These are phyloP conservation scores for Sebastes oblongus DNA, from an alignment of 2,797 vertebrate species.

Conservation along the genomic window DNA sequence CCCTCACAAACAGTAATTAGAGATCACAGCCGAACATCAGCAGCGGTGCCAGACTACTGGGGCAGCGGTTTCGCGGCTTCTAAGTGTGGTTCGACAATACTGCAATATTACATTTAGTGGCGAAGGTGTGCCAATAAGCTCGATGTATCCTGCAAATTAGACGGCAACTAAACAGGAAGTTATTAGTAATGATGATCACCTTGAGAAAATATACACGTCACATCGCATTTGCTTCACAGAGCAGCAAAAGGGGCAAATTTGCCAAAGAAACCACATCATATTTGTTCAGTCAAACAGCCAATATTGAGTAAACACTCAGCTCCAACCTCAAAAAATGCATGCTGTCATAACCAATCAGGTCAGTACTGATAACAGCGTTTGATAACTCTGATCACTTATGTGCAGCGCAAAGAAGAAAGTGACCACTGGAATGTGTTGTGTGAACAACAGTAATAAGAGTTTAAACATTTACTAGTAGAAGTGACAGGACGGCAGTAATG, in stretches of 20 bases:
- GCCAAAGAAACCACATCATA: neutral
- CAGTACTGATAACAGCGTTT: conserved; percentile 32
- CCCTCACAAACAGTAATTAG: conserved; percentile 60
- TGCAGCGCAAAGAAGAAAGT: conserved; percentile 35
- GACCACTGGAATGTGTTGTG: conserved; percentile 22
- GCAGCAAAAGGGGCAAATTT: neutral
- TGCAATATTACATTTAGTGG: neutral
- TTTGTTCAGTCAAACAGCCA: neutral
- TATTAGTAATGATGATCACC: neutral
- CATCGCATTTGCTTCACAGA: neutral
- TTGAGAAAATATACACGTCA: neutral
- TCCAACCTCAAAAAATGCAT: conserved; percentile 4
- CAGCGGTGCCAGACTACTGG: conserved; percentile 22
- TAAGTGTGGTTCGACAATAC: conserved; percentile 31
- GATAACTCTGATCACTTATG: conserved; percentile 17
- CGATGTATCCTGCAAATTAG: conserved; percentile 10
- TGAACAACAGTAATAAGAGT: conserved; percentile 32
- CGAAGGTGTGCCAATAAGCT: conserved; percentile 10
- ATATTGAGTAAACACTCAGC: neutral
- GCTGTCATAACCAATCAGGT: conserved; percentile 34
- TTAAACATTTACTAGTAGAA: conserved; percentile 68
- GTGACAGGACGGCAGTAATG: conserved; percentile 39
- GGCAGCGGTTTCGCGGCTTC: conserved; percentile 56
- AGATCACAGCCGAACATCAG: conserved; percentile 56
- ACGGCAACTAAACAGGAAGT: neutral